A percentile compares a stretch with the other conserved stretches of the same genome.
phyloP scores from a whole-genome alignment of 2,113 vertebrate genomes.

The Emydocephalus ijimae region DNA sequence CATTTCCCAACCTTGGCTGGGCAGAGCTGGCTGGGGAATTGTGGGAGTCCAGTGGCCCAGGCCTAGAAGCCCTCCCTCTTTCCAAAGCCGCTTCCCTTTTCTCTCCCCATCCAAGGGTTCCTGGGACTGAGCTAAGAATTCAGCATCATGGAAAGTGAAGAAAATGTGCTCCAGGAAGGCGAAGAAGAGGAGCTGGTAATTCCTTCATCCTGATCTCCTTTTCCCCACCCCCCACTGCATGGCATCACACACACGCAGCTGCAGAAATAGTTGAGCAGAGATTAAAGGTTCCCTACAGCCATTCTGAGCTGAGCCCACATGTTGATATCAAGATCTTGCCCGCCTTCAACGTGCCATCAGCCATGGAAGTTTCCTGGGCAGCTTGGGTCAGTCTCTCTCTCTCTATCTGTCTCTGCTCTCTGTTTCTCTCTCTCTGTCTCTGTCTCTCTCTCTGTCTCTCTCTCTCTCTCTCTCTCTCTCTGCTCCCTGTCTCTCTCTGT shows the following conservation, averaged over 20 bases:
- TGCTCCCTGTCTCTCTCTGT: too few relatives aligned
- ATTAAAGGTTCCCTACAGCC: background rate
- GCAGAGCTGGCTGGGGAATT: background rate
- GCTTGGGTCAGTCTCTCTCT: background rate
- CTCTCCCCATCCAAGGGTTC: conserved; percentile 45
- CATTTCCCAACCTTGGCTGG: background rate
- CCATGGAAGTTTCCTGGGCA: background rate
- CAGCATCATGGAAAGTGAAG: conserved; percentile 87
- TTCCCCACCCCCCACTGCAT: background rate
- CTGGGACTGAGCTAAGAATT: conserved; percentile 51
- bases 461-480: too few relatives aligned
- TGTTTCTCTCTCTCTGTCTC: too few relatives aligned
- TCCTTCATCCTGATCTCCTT: background rate
- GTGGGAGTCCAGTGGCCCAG: background rate
- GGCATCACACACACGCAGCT: background rate
- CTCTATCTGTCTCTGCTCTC: background rate
- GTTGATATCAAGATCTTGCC: background rate
- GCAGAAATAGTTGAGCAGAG: background rate
- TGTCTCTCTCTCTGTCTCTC: too few relatives aligned
- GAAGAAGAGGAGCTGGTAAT: conserved; percentile 96
- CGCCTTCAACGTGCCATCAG: background rate
- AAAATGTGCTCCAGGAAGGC: conserved; percentile 84
- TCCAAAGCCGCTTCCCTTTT: background rate
- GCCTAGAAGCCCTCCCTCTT: background rate
- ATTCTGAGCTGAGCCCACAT: background rate